Percentiles rank a stretch among this genome's conserved stretches.
phyloP scores from a whole-genome alignment of 2,888 invertebrate species.

The Hipparchia semele region DNA sequence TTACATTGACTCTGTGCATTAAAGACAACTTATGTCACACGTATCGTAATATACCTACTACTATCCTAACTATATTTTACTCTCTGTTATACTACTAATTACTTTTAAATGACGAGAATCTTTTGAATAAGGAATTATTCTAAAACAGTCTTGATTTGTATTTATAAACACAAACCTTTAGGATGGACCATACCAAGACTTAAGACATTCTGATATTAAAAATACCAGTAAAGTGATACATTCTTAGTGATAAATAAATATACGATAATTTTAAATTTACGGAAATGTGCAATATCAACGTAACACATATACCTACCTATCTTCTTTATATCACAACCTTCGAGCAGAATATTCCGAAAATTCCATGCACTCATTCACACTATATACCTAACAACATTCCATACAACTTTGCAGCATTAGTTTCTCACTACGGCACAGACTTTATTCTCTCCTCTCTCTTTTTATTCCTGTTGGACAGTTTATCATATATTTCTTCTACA shows the following conservation, averaged over 20 bases:
- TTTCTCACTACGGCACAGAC: conserved; percentile 40
- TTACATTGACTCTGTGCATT: too few relatives aligned
- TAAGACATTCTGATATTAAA: conserved; percentile 17
- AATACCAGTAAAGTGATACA: conserved; percentile 22
- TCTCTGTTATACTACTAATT: conserved; percentile 11
- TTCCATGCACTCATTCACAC: conserved; percentile 11
- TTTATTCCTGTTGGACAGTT: conserved; percentile 55
- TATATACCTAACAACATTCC: neutral
- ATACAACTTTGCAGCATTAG: neutral
- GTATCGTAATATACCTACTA: too few relatives aligned
- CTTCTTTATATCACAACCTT: conserved; percentile 11
- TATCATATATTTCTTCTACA: conserved; percentile 70
- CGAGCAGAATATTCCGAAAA: conserved; percentile 8
- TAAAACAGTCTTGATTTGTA: conserved; percentile 38
- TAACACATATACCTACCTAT: neutral
- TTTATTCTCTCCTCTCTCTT: conserved; percentile 46
- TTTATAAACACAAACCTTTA: conserved; percentile 27
- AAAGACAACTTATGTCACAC: too few relatives aligned
- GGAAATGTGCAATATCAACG: neutral
- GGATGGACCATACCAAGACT: conserved; percentile 14
- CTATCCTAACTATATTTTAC: neutral
- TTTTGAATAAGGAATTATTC: conserved; percentile 20
- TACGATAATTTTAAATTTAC: neutral
- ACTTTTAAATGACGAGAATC: conserved; percentile 27
- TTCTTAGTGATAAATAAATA: neutral